phyloP scores from a whole-genome alignment of 2,888 invertebrate species.

The Dynastes grantii region DNA sequence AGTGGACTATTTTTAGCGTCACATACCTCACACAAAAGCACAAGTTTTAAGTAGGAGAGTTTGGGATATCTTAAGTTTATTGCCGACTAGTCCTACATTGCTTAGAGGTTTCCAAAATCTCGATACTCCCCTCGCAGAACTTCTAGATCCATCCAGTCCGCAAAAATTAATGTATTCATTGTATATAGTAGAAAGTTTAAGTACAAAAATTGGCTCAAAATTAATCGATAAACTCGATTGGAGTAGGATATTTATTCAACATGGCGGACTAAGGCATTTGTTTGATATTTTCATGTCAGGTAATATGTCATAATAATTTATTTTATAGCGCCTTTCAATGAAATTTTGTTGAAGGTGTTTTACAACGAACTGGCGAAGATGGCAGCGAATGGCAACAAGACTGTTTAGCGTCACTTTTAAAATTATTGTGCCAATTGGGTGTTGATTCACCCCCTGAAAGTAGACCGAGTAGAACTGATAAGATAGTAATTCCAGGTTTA shows the following conservation, averaged over 20 bases:
- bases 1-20: constrained; percentile 51
- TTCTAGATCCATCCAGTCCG: constrained; percentile 90
- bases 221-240: constrained; percentile 71
- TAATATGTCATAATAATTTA: constrained; percentile 60
- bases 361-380: constrained; percentile 72
- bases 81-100: constrained; percentile 92
- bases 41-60: constrained; percentile 92
- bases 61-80: constrained; percentile 94
- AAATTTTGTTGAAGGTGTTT: constrained; percentile 52
- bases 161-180: constrained; percentile 96
- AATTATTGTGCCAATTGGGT: constrained; percentile 90
- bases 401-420: constrained; percentile 89
- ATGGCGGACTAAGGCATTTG: constrained; percentile 89
- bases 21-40: constrained; percentile 86
- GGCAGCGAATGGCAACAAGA: constrained; percentile 96
- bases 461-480: constrained; percentile 72
- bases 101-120: constrained; percentile 88
- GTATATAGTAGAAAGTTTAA: constrained; percentile 89
- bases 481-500: constrained; percentile 79
- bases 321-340: background rate
- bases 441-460: constrained; percentile 74
- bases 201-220: constrained; percentile 61
- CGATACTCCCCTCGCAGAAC: constrained; percentile 79
- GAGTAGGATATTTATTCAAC: constrained; percentile 87
- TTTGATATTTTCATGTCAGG: constrained; percentile 95